These are phyloP conservation scores for Orchesellides sinensis DNA, from an alignment of 2,888 invertebrate species.

Conservation along the genomic window DNA sequence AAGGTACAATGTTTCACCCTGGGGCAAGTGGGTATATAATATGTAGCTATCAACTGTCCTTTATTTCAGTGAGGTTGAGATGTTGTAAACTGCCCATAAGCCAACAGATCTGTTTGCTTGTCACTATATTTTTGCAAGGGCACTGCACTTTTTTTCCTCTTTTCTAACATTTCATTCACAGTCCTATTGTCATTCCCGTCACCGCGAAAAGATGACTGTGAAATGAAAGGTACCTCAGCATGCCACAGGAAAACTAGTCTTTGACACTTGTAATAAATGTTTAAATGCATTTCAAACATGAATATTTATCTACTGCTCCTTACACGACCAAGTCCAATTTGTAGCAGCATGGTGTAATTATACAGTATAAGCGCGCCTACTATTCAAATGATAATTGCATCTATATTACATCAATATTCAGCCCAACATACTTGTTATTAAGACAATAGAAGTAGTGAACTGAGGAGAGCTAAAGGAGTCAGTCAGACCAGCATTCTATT, in stretches of 20 bases:
- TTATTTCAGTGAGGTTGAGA: conserved; percentile 6
- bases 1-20: conserved; percentile 47
- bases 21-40: conserved; percentile 48
- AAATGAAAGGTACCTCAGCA: no score
- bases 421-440: not conserved
- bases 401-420: not conserved
- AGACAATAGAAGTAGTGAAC: not conserved
- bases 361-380: no score
- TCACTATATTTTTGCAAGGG: not conserved
- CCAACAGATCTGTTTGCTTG: not conserved
- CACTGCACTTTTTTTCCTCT: not conserved
- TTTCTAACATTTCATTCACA: not conserved
- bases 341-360: no score
- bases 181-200: not conserved
- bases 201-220: no score
- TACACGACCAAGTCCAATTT: no score
- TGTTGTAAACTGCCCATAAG: not conserved
- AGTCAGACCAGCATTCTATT: no score
- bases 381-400: not conserved
- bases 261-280: no score
- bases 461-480: not conserved
- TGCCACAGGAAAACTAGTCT: no score
- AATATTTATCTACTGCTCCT: no score
- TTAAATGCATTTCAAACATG: no score
- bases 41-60: conserved; percentile 25